Base-by-base conservation (phyloP, 2,113 vertebrate species). In the Mus pahari region DNA sequence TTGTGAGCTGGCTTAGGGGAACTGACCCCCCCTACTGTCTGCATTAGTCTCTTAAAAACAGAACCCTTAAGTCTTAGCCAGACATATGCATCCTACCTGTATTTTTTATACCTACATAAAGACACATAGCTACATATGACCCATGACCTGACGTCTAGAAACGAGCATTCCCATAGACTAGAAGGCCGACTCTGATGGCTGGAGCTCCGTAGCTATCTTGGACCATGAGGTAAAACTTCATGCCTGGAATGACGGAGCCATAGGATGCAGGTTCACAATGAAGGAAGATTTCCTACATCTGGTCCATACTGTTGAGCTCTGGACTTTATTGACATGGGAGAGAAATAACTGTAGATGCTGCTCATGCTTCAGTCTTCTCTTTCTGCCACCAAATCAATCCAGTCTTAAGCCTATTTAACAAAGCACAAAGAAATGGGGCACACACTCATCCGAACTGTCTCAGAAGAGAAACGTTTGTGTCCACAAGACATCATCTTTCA, bases 201-300 rank as follows among this genome's bases (percentile, higher is more conserved):
- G 55, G 45, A 50, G 55, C 22, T 17, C 24, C 5, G 36, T 42
- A 26, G 36, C 24, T 19, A 2, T 26, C 78, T 58, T 60, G 86
- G 45, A 68, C 7, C 79, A 28, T 4, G 50, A 86, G 79, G 45
- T 16, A 50, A 64, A 79, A 48, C 62, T 48, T 26, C 31, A 16
- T 1, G 7, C 9, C 14, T 39, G 73, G 79, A 55, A 64, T 3
- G 17, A 53, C 39, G 84, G 42, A 60, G 62, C 19, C 26, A 1
- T 2, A 9, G 7, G 75, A 26, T 20, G 39, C 39, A 3, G 58
- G 24, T n/a, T 53, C 4, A 0, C 14, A 19, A 19, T 71, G 20
- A 53, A 1, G 9, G 71, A 4, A 1, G 36, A 31, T 8, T n/a
- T 45, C 20, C 7, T 31, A 14, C 0, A 2, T n/a, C 24, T 79